Conservation (phyloP, 2,888 invertebrate species). For the Tiliacea aurago region DNA sequence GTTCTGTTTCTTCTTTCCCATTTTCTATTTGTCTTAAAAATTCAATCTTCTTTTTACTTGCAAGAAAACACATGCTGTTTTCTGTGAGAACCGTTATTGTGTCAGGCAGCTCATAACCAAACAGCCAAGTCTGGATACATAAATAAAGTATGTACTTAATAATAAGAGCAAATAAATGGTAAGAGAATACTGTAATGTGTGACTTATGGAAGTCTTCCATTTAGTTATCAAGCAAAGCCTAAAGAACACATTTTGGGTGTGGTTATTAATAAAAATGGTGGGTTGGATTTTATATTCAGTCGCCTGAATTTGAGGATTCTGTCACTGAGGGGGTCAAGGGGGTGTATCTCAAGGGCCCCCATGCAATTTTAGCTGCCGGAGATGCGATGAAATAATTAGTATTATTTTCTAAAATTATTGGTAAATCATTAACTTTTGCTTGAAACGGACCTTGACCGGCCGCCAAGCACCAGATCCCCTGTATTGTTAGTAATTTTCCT, state of each 20-base stretch:
- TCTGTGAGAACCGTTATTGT: slow-evolving; percentile 98
- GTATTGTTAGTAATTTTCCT: too few species aligned
- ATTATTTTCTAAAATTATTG: too few species aligned
- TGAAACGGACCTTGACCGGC: too few species aligned
- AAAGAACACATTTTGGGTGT: background rate
- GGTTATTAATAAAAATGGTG: background rate
- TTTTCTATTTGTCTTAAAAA: slow-evolving; percentile 97
- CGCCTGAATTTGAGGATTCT: too few species aligned
- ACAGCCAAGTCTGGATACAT: slow-evolving; percentile 96
- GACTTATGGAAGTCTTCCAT: background rate
- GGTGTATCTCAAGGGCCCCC: too few species aligned
- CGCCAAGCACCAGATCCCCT: too few species aligned
- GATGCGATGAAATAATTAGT: too few species aligned
- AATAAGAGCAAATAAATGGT: background rate
- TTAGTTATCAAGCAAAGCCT: background rate
- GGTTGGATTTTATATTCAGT: too few species aligned
- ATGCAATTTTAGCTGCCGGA: too few species aligned
- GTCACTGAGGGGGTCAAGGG: too few species aligned
- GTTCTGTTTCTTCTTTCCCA: slow-evolving; percentile 94
- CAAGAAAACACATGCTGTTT: slow-evolving; percentile 96
- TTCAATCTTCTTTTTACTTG: slow-evolving; percentile 99
- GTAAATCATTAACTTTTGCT: too few species aligned
- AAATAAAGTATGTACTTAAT: slow-evolving; percentile 1
- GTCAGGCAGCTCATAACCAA: slow-evolving; percentile 99
- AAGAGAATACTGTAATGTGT: background rate